Evolutionary conservation across 2,888 invertebrate species (phyloP).

Genomic region (Portevinia maculata): DNA sequence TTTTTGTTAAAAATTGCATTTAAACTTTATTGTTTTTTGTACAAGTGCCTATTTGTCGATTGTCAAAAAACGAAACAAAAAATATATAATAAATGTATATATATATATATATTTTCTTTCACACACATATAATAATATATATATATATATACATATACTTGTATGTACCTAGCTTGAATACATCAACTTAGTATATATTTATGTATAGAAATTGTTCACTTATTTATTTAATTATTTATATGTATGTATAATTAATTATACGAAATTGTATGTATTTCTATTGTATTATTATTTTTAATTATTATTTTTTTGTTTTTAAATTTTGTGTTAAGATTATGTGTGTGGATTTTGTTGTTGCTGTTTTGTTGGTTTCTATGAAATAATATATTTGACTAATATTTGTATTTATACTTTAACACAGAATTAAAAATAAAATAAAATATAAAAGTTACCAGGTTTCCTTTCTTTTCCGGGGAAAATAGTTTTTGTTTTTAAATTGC

Average conservation of each 20-base stretch:
- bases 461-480: constrained; percentile 35
- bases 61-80: constrained; percentile 83
- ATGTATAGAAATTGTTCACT: constrained; percentile 73
- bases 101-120: constrained; percentile 71
- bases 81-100: constrained; percentile 79
- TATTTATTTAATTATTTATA: constrained; percentile 69
- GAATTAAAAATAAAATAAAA: constrained; percentile 39
- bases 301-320: constrained; percentile 28
- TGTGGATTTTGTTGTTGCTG: constrained; percentile 64
- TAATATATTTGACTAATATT: constrained; percentile 71
- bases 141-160: constrained; percentile 45
- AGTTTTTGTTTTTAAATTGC: constrained; percentile 39
- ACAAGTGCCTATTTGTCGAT: constrained; percentile 84
- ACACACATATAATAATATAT: constrained; percentile 56
- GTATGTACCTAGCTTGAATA: constrained; percentile 61
- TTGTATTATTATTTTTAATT: constrained; percentile 51
- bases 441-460: constrained; percentile 48
- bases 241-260: constrained; percentile 71
- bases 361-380: constrained; percentile 57
- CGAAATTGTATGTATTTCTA: constrained; percentile 66
- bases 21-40: constrained; percentile 78
- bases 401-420: constrained; percentile 63
- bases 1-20: constrained; percentile 66
- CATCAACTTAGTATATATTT: constrained; percentile 72
- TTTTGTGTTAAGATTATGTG: constrained; percentile 66